Base-by-base conservation (phyloP, 2,888 invertebrate species). In the Xestia rhomboidea region DNA sequence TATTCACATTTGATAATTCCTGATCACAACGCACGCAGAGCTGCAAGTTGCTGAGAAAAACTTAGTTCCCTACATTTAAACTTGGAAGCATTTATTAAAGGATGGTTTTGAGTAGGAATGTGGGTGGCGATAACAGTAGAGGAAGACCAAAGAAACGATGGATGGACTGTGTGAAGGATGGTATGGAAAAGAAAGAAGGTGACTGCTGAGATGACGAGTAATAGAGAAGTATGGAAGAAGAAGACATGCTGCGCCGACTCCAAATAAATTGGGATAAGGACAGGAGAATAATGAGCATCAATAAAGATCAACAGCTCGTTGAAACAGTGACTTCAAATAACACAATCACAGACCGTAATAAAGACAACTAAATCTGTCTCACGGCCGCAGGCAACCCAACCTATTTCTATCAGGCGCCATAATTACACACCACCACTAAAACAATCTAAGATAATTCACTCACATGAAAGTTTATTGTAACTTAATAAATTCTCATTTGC, bases 401-500 rank as follows among this genome's bases (percentile, higher is more conserved):
- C 70, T 73, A 79, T 87, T 51, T 87, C 71, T n/a, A 51, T 64
- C 63, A 57, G 30, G 30, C 51, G n/a, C 71, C 57, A 68, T 83
- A 86, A 87, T 84, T 83, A 72, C 49, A 81, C 54, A 21, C 21
- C 51, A 80, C 83, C 74, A 79, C 84, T 88, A 68, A 86, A 83
- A 83, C 84, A 83, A 84, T 80, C 76, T 77, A 75, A 71, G 64
- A 81, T 85, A 79, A 80, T 79, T 81, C 74, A 70, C 76, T 82
- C 75, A 71, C 30, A 82, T 76, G 86, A 86, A 82, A 86, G 86
- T 86, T 77, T 77, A 88, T 86, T 83, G 83, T 86, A 87, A 85
- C 83, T 77, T 76, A 79, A 83, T 87, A 87, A 87, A 87, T 83
- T 81, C 82, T 86, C 82, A 88, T 89, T 87, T 84, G 84, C 76